A percentile compares a stretch with the other conserved stretches of the same genome.
These are phyloP conservation scores for Rafetus swinhoei DNA, from an alignment of 2,113 vertebrate species.

Conservation along the genomic window DNA sequence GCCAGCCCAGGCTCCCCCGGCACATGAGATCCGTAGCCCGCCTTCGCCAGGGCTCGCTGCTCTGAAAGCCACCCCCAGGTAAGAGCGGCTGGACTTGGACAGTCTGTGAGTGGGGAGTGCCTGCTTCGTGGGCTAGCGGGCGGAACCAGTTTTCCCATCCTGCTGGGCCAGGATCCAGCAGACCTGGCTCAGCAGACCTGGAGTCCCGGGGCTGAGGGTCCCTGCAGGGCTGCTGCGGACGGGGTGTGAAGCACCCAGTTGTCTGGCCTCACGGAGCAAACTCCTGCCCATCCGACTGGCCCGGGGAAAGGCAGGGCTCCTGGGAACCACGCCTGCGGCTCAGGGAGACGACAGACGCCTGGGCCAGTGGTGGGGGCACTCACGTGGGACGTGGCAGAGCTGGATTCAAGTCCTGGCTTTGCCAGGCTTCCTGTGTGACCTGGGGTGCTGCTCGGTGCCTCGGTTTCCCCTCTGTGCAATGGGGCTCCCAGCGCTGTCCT, in stretches of 20 bases:
- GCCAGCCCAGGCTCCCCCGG: fast-evolving
- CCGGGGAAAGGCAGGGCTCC: neutral
- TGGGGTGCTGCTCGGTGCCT: neutral
- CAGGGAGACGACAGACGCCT: fast-evolving
- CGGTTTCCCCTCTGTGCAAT: neutral
- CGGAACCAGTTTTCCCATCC: fast-evolving
- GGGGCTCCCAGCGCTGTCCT: neutral
- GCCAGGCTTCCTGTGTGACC: neutral
- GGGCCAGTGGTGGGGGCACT: neutral
- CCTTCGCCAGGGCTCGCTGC: neutral
- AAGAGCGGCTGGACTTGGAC: neutral
- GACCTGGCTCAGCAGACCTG: neutral
- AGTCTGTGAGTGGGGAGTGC: fast-evolving
- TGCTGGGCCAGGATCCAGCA: no score
- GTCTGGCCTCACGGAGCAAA: fast-evolving
- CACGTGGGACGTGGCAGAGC: neutral
- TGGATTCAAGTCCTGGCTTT: neutral
- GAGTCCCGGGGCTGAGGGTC: neutral
- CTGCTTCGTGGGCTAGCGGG: neutral
- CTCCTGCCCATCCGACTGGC: fast-evolving
- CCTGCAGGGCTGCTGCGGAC: neutral
- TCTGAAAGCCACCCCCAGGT: slow-evolving; percentile 51
- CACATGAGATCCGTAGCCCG: neutral
- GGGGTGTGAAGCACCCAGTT: neutral
- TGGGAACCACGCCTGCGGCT: neutral